Percentiles rank a stretch among this genome's conserved stretches.
These are phyloP conservation scores for Lanistes nyassanus DNA, from an alignment of 1,140 invertebrate genomes.

Conservation along the genomic window DNA sequence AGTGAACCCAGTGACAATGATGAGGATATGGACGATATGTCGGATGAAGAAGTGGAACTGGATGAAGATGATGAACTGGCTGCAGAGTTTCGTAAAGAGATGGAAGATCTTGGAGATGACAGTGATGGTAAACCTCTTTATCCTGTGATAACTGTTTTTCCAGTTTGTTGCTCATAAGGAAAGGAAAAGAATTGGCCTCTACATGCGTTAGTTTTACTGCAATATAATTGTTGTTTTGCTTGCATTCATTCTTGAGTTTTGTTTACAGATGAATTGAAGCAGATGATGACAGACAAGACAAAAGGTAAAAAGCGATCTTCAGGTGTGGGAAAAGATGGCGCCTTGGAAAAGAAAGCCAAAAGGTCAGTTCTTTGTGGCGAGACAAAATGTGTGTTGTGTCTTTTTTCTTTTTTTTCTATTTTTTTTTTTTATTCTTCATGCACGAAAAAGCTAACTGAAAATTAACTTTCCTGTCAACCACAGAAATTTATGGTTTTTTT, in stretches of 20 bases:
- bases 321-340: slow-evolving; percentile 2
- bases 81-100: slow-evolving; percentile 34
- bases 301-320: slow-evolving; percentile 36
- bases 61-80: slow-evolving; percentile 59
- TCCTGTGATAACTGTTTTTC: neutral
- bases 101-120: slow-evolving; percentile 20
- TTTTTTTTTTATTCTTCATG: slow-evolving; percentile 2
- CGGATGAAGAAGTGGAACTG: slow-evolving; percentile 62
- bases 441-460: no score
- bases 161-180: neutral
- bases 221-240: neutral
- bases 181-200: neutral
- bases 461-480: no score
- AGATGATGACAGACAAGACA: slow-evolving; percentile 24
- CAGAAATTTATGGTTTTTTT: no score
- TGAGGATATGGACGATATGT: slow-evolving; percentile 53
- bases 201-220: neutral
- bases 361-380: no score
- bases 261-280: slow-evolving; percentile 38
- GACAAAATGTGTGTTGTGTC: no score
- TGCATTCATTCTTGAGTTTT: no score
- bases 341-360: slow-evolving; percentile 13
- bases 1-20: slow-evolving; percentile 52
- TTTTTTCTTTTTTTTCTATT: neutral
- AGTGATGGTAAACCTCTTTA: slow-evolving; percentile 21